These are phyloP conservation scores for Dascyllus trimaculatus DNA, from an alignment of 2,113 vertebrate genomes.

Conservation along the genomic window DNA sequence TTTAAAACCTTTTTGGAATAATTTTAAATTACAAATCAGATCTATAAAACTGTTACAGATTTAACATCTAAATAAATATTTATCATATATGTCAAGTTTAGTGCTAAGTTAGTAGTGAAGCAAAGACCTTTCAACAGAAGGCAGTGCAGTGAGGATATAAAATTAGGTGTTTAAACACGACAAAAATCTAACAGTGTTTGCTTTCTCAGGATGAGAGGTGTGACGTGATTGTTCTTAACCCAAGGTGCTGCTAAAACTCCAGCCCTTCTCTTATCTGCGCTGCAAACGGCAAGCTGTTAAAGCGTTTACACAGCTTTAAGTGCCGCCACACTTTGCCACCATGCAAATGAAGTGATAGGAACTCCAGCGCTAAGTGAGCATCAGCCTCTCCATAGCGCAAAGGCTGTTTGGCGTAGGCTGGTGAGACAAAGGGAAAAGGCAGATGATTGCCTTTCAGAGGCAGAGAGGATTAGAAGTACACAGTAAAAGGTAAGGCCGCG, in stretches of 20 bases:
- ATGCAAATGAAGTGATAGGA: conserved; percentile 68
- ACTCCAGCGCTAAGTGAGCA: conserved; percentile 45
- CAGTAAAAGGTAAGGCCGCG: conserved; percentile 11
- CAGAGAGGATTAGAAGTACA: conserved; percentile 18
- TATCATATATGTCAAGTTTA: background rate
- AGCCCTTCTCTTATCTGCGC: conserved; percentile 35
- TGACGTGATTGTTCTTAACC: conserved; percentile 49
- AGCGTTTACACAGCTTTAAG: conserved; percentile 46
- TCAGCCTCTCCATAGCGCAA: conserved; percentile 44
- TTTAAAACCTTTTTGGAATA: too few species aligned
- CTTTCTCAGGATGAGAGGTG: conserved; percentile 53
- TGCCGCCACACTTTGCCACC: conserved; percentile 43
- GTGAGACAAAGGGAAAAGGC: conserved; percentile 52
- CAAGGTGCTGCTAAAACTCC: conserved; percentile 42
- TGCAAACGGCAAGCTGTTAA: conserved; percentile 57
- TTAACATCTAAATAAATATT: background rate
- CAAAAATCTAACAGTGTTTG: conserved; percentile 19
- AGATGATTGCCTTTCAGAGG: conserved; percentile 44
- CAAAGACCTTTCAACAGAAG: conserved; percentile 7
- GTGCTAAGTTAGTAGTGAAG: background rate
- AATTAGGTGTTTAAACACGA: conserved; percentile 9
- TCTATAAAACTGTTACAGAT: too few species aligned
- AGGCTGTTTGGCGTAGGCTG: conserved; percentile 41
- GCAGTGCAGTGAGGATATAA: background rate
- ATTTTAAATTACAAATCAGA: too few species aligned